Conservation (phyloP, 2,113 vertebrate genomes). For the Alectura lathami region DNA sequence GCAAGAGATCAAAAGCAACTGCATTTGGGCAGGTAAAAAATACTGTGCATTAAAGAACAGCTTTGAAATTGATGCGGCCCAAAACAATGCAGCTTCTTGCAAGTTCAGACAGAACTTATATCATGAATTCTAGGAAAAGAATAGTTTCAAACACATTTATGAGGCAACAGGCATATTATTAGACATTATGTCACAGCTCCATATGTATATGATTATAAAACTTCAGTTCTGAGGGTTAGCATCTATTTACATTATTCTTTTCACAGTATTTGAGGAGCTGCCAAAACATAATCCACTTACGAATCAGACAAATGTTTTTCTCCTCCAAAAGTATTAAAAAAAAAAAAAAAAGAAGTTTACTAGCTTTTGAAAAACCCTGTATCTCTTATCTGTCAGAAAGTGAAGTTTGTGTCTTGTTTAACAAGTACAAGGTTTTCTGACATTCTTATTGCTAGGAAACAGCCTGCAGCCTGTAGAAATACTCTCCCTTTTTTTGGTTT, state of each 20-base stretch:
- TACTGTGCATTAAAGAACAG: background rate
- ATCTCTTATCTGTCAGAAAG: background rate
- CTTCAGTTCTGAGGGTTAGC: background rate
- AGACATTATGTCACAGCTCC: background rate
- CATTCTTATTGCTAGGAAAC: constrained; percentile 3
- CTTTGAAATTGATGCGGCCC: background rate
- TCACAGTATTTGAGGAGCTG: background rate
- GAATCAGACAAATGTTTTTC: background rate
- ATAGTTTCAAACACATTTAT: background rate
- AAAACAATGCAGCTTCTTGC: background rate
- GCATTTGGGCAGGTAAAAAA: background rate
- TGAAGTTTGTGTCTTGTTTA: background rate
- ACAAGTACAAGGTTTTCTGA: background rate
- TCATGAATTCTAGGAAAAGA: background rate
- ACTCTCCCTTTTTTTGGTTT: background rate
- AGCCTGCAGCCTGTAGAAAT: background rate
- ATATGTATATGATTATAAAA: background rate
- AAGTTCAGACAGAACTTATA: background rate
- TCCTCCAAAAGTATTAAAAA: background rate
- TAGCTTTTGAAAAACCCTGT: background rate
- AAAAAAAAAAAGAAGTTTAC: background rate
- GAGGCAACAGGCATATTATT: background rate
- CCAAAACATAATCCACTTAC: background rate
- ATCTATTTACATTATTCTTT: background rate
- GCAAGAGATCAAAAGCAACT: background rate